Evolutionary conservation across 2,113 vertebrate genomes (phyloP), one percentile per base, ranked within the genome.

Genomic region (Takifugu flavidus): DNA sequence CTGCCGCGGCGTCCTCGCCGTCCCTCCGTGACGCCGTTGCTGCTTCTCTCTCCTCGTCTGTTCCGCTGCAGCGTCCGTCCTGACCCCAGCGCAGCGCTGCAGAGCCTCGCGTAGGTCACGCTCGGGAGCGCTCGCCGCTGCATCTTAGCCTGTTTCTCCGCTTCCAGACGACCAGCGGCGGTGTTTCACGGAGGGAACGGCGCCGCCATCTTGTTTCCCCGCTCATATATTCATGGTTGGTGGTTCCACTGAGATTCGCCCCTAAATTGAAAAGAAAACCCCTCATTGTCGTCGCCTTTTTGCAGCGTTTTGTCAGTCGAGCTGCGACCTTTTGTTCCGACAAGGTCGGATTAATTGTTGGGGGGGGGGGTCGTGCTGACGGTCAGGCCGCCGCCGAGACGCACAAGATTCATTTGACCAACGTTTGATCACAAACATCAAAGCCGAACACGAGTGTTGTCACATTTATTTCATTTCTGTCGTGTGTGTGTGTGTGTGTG

Each of bases 181-280:
- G 20, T 20, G 20, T 20, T 20, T 20, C 20, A 20, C 20, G 20
- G 20, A 20, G 20, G 20, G 20, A 20, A 20, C 20, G 20, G 20
- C 20, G 11, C 27, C n/a, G 28, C 34, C 67, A 53, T 27, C 57
- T 64, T 44, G 44, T 63, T 56, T 74, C 52, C 70, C 46, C 20
- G 69, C 1, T 15, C 59, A 26, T 62, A 54, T 80, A 86, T 86
- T 85, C 87, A 87, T 87, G 53, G 75, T 65, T 55, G 7, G 65
- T 71, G 65, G 68, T 82, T 89, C 79, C 71, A 73, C n/a, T 43
- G 59, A 80, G 77, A 85, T 89, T 85, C 83, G 66, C 72, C 77
- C 79, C 78, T 12, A 15, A 45, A 15, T 10, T 20, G 20, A 20
- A 11, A 39, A 31, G 7, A 61, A 86, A 79, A 73, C 68, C 74